A percentile compares a stretch with the other conserved stretches of the same genome.
These are phyloP conservation scores for Anguilla pacifica DNA, from an alignment of 2,797 vertebrate species.

Conservation along the genomic window DNA sequence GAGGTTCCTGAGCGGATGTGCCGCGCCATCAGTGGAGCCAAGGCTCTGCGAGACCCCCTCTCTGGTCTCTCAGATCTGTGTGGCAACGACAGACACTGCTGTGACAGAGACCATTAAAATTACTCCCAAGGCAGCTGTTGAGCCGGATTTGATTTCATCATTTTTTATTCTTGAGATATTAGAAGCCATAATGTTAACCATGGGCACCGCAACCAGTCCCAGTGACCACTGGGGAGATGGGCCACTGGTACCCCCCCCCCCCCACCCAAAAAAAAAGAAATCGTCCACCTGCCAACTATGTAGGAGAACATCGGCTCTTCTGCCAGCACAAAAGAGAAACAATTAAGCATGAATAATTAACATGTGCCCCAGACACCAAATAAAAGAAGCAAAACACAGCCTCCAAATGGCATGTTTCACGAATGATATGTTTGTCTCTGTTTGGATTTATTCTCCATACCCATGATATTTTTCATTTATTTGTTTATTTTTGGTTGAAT, in stretches of 20 bases:
- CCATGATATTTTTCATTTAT: constrained; percentile 7
- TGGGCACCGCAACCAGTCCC: constrained; percentile 52
- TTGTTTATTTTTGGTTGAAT: neutral
- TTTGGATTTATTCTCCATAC: constrained; percentile 40
- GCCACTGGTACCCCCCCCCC: constrained; percentile 48
- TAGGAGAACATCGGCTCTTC: constrained; percentile 25
- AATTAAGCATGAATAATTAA: constrained; percentile 85
- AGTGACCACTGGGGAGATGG: constrained; percentile 41
- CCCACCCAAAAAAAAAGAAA: neutral
- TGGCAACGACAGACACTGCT: constrained; percentile 67
- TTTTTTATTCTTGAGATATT: constrained; percentile 64
- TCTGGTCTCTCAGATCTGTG: constrained; percentile 62
- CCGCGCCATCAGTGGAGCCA: constrained; percentile 59
- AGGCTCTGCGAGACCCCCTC: constrained; percentile 52
- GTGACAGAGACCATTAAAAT: constrained; percentile 83
- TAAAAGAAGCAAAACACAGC: constrained; percentile 39
- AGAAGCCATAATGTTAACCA: constrained; percentile 53
- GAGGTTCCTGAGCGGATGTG: constrained; percentile 57
- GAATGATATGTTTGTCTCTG: constrained; percentile 45
- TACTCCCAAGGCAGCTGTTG: constrained; percentile 80
- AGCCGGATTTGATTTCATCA: constrained; percentile 71
- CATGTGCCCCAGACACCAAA: constrained; percentile 63
- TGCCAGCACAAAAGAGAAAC: constrained; percentile 53
- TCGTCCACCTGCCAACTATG: constrained; percentile 45
- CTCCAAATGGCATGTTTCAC: constrained; percentile 71